These are phyloP conservation scores for Salmo trutta DNA, from an alignment of 2,797 vertebrate genomes.

Conservation along the genomic window DNA sequence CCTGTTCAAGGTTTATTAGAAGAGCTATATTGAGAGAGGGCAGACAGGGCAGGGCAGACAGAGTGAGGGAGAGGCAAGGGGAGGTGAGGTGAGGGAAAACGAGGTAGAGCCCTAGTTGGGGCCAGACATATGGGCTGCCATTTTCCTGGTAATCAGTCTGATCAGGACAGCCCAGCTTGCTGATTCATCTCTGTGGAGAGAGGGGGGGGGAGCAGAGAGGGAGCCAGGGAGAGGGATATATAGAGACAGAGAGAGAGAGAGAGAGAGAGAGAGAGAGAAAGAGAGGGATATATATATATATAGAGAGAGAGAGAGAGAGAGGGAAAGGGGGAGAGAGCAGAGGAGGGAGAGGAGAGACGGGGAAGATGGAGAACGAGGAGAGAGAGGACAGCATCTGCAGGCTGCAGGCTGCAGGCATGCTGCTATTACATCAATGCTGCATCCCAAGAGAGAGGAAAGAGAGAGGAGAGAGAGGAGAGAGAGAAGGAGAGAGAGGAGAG, in stretches of 20 bases:
- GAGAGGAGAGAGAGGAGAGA: not conserved
- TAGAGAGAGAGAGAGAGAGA: no score
- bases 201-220: conserved; percentile 12
- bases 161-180: conserved; percentile 81
- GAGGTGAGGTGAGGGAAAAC: not conserved
- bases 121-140: conserved; percentile 81
- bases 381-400: no score
- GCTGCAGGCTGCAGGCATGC: no score
- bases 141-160: conserved; percentile 83
- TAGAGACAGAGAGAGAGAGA: not conserved
- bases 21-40: conserved; percentile 82
- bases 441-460: not conserved
- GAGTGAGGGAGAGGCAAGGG: not conserved
- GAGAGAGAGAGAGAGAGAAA: not conserved
- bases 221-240: conserved; percentile 24
- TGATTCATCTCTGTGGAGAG: conserved; percentile 76
- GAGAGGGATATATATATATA: no score
- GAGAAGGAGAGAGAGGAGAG: conserved; percentile 3
- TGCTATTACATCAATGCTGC: no score
- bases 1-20: conserved; percentile 79
- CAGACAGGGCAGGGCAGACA: conserved; percentile 33
- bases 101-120: not conserved
- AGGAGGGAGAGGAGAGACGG: not conserved
- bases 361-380: not conserved
- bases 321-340: not conserved